Percentiles rank a stretch among this genome's conserved stretches.
Evolutionary conservation across 2,113 vertebrate genomes (phyloP).

Genomic region (Crocuta crocuta): DNA sequence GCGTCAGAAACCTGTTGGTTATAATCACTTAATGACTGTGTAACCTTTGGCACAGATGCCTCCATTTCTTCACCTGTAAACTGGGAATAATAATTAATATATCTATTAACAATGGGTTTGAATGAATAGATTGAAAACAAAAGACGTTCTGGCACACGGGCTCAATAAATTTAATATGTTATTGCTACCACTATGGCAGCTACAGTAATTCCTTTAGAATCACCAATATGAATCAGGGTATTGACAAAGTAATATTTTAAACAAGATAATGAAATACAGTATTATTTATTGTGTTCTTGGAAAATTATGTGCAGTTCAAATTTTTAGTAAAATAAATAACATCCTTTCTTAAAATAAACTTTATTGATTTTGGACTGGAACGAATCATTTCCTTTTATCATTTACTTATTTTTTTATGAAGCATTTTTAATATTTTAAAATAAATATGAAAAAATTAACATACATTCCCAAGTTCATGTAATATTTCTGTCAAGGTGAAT

Average conservation of each 20-base stretch:
- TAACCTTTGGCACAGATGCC: background rate
- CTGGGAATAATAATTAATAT: background rate
- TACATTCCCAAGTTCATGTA: background rate
- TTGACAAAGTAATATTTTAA: background rate
- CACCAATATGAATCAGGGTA: background rate
- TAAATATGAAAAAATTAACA: background rate
- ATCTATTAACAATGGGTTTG: background rate
- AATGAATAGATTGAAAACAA: background rate
- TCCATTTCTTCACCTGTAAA: slow-evolving; percentile 35
- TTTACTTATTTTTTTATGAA: background rate
- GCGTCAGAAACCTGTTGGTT: background rate
- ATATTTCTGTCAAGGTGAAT: background rate
- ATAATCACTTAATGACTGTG: background rate
- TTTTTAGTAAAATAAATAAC: background rate
- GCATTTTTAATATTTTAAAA: background rate
- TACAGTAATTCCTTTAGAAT: slow-evolving; percentile 30
- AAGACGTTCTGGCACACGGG: background rate
- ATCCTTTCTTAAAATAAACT: slow-evolving; percentile 44
- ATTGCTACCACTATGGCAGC: background rate
- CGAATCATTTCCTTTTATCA: background rate
- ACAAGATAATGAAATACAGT: background rate
- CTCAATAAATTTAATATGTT: background rate
- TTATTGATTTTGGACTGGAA: background rate
- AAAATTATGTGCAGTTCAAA: slow-evolving; percentile 8
- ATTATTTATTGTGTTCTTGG: background rate